Evolutionary conservation across 1,140 invertebrate species (phyloP), one percentile per base, ranked within the genome.

Genomic region (Galleria mellonella): DNA sequence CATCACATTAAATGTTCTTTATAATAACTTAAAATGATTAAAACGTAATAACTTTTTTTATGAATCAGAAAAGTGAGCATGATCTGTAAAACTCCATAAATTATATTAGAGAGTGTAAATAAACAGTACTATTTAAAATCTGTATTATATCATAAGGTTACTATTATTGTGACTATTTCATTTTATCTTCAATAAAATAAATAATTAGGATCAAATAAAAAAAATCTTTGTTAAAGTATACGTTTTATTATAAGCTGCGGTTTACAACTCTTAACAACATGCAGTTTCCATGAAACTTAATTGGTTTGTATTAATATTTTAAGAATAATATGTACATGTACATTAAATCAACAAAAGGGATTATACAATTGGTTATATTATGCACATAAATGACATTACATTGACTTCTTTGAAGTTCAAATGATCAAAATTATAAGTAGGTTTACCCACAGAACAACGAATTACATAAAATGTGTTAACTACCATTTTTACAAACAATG

Each of bases 241-340:
- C 60, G 54, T 71, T 78, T 82, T 72, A 77, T 71, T 66, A 63
- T 64, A 76, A 79, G 75, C 75, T 72, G 67, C 57, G 68, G 62
- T 70, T 83, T 79, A 78, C 69, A 82, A 72, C 66, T 70, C 59
- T 77, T 73, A 83, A 72, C 62, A 77, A 77, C 62, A 77, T 62
- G 55, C 61, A 72, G 73, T 83, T 83, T 83, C 75, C 70, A 70
- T 61, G 72, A 83, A 77, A 77, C 72, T 71, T 71, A 67, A 57
- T 58, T 62, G 54, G 38, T 70, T 66, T 67, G 55, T 43, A 40
- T 55, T 58, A 53, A 54, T 69, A 72, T 46, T 62, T 55, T 60
- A 56, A 58, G 55, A 62, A 54, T 55, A 43, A 53, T 72, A 74
- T 78, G 57, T 75, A 78, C 72, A 78, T 30, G 47, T 56, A 56